These are phyloP conservation scores for Melanotaenia boesemani DNA, from an alignment of 2,797 vertebrate species.

Conservation along the genomic window DNA sequence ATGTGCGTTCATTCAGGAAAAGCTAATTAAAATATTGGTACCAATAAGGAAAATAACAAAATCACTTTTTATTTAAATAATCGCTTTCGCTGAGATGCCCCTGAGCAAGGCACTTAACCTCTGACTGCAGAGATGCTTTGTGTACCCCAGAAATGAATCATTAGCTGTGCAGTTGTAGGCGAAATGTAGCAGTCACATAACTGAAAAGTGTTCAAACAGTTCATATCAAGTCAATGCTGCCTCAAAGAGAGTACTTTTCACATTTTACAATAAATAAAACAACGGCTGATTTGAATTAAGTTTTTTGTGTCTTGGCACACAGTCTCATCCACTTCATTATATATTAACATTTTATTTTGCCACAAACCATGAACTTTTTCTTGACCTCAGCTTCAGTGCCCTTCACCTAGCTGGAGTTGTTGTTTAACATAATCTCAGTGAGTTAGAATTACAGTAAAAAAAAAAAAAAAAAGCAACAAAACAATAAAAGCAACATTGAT, in stretches of 20 bases:
- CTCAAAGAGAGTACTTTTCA: background rate
- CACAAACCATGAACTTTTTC: background rate
- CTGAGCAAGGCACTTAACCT: constrained; percentile 59
- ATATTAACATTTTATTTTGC: background rate
- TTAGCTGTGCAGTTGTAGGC: background rate
- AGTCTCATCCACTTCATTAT: background rate
- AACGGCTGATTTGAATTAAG: background rate
- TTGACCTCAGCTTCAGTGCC: too few relatives aligned
- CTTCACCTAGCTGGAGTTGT: background rate
- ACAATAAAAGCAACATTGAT: too few relatives aligned
- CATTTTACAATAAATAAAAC: background rate
- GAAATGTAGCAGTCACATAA: constrained; percentile 16
- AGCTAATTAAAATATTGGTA: background rate
- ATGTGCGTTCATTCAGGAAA: background rate
- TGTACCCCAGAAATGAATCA: constrained; percentile 17
- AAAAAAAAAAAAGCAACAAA: background rate
- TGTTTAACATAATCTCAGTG: background rate
- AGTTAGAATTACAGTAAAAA: background rate
- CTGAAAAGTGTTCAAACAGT: constrained; percentile 2
- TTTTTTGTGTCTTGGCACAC: background rate
- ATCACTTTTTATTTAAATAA: background rate
- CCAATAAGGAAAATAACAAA: constrained; percentile 4
- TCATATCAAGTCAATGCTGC: background rate
- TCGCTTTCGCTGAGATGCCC: constrained; percentile 24
- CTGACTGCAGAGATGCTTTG: constrained; percentile 24